Evolutionary conservation across 2,888 invertebrate species (phyloP).

Genomic region (Julus scandinavius): DNA sequence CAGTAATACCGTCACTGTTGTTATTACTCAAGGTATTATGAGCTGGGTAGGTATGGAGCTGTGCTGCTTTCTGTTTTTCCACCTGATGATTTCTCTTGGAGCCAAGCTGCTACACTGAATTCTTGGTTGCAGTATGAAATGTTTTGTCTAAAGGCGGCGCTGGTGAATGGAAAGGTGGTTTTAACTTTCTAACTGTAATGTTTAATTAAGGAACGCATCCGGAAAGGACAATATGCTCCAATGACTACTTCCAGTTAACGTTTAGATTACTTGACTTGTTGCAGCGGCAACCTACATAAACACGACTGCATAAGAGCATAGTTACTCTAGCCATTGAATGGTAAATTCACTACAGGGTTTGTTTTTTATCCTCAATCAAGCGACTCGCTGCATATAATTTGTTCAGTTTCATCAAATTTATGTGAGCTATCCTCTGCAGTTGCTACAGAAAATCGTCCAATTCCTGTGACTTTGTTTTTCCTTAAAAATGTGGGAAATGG

Average conservation of each 20-base stretch:
- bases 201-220: background rate
- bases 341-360: background rate
- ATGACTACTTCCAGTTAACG: background rate
- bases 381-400: background rate
- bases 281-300: background rate
- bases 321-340: background rate
- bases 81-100: background rate
- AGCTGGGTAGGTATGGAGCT: background rate
- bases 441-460: background rate
- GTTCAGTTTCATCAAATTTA: background rate
- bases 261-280: background rate
- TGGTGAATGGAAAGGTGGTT: background rate
- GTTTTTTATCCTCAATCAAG: background rate
- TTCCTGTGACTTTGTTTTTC: background rate
- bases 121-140: background rate
- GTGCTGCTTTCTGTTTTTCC: background rate
- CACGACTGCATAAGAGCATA: background rate
- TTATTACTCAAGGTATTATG: conserved; percentile 12
- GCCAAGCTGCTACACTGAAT: background rate
- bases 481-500: background rate
- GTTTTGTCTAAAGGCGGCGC: background rate
- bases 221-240: conserved; percentile 11
- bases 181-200: background rate
- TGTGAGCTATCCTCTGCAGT: background rate
- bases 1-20: background rate